Evolutionary conservation across 2,888 invertebrate species (phyloP), one percentile per base, ranked within the genome.

Genomic region (Drosophila prolongata): DNA sequence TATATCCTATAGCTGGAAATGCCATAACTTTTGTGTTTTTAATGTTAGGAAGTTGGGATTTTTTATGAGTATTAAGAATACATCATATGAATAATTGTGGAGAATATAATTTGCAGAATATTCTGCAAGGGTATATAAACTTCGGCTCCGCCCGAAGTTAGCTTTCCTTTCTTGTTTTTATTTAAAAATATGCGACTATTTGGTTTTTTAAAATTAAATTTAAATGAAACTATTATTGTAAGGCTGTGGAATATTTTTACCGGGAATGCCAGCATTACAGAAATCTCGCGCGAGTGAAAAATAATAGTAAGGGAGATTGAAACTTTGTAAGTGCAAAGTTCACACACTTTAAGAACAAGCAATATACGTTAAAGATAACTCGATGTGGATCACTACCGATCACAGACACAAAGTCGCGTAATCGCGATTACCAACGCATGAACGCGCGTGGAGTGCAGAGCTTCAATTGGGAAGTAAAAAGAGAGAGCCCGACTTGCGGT

Each of bases 381-480:
- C 5, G n/a, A 11, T 46, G n/a, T 14, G 1, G 30, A 55, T 54
- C 56, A 34, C 40, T 11, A n/a, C n/a, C 34, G 55, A 37, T 46
- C 55, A 34, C 34, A n/a, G 19, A 16, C 16, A 19, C 19, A 4
- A 5, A 11, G 11, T 10, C 3, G 13, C 10, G 2, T 53, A 27
- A 53, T 53, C 54, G 13, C 30, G 40, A 42, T 19, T 56, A 14
- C n/a, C 57, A 8, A 42, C 65, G 50, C 52, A 52, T 68, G 52
- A 71, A 70, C 61, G 60, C 42, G 27, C 16, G 44, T 34, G 50
- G 49, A 66, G 60, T 30, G 35, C 24, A 6, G 47, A 47, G 52
- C 74, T 75, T 87, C 84, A 84, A 68, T 84, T 89, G 84, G 74
- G 13, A 49, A 35, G 14, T 35, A 50, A 78, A 50, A 78, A 75